Percentiles rank a stretch among this genome's conserved stretches.
phyloP scores from a whole-genome alignment of 2,888 invertebrate species.

The Formica aserva region DNA sequence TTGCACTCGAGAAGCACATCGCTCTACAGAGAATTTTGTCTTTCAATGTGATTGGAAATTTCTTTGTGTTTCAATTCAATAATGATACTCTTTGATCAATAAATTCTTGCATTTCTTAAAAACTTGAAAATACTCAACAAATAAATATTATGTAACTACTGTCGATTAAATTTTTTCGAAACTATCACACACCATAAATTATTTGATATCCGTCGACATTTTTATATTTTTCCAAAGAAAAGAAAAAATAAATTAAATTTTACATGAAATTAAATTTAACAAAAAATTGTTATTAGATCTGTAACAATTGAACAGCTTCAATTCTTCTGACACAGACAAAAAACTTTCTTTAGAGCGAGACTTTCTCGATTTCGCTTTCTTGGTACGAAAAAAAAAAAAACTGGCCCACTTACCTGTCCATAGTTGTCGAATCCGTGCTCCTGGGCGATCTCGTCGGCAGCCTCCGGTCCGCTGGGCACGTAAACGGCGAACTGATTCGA shows the following conservation, averaged over 20 bases:
- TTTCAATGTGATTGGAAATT: neutral
- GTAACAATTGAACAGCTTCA: neutral
- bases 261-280: neutral
- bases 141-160: neutral
- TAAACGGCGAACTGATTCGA: slow-evolving; percentile 95
- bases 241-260: neutral
- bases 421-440: slow-evolving; percentile 95
- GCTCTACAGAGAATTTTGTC: neutral
- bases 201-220: neutral
- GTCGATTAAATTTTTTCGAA: neutral
- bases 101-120: neutral
- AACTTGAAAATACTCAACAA: neutral
- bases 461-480: slow-evolving; percentile 91
- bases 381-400: neutral
- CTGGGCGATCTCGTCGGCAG: slow-evolving; percentile 92
- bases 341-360: slow-evolving; percentile 2
- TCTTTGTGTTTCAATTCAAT: neutral
- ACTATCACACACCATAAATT: neutral
- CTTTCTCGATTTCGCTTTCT: neutral
- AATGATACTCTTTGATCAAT: neutral
- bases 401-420: slow-evolving; percentile 92
- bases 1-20: neutral
- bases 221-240: neutral
- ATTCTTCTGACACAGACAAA: neutral
- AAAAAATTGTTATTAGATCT: neutral